These are phyloP conservation scores for Euleptes europaea DNA, from an alignment of 2,113 vertebrate genomes.

Conservation along the genomic window DNA sequence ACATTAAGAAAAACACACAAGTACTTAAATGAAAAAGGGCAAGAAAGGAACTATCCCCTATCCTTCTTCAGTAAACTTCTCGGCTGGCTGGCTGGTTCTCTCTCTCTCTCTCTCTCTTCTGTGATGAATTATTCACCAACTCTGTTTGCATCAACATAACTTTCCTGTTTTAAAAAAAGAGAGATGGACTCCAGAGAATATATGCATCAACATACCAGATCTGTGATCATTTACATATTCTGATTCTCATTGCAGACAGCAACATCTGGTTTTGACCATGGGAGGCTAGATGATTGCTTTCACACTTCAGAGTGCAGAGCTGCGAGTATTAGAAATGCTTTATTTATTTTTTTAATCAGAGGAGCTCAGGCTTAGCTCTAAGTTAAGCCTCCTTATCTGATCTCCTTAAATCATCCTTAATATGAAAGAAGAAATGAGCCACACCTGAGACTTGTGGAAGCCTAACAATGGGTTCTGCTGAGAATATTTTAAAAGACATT, in stretches of 20 bases:
- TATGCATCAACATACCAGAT: neutral
- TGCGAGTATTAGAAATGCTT: neutral
- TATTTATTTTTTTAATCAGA: conserved; percentile 21
- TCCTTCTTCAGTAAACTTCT: neutral
- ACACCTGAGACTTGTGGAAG: neutral
- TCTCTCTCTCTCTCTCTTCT: neutral
- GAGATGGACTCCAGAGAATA: conserved; percentile 10
- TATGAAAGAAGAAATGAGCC: conserved; percentile 13
- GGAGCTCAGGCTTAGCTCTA: neutral
- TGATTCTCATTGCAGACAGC: neutral
- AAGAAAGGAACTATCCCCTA: neutral
- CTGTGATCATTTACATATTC: neutral
- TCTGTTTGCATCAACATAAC: neutral
- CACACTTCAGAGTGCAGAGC: neutral
- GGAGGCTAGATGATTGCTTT: conserved; percentile 15
- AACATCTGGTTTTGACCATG: conserved; percentile 26
- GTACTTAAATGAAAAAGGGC: neutral
- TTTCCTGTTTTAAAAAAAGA: neutral
- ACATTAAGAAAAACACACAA: too few species aligned
- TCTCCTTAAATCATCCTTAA: neutral
- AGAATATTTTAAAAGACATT: conserved; percentile 5
- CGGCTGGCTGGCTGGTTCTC: too few species aligned
- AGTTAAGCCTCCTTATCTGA: conserved; percentile 29
- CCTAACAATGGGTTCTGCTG: neutral
- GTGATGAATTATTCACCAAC: neutral